Evolutionary conservation across 2,797 vertebrate genomes (phyloP).

Genomic region (Erethizon dorsatum): DNA sequence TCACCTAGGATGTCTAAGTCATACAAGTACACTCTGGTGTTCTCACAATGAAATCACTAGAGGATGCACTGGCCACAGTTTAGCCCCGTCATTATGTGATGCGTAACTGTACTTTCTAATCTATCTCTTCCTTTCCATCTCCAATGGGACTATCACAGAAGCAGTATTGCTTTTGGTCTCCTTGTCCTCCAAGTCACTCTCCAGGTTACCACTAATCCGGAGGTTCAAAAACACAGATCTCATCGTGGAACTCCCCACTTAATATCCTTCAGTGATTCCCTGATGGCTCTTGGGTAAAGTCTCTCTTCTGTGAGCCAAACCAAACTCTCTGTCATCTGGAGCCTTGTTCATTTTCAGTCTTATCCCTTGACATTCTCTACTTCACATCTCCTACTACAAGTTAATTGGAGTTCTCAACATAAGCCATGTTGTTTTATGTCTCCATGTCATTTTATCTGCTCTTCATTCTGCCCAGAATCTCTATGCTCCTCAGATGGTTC

Average conservation of each 20-base stretch:
- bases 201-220: neutral
- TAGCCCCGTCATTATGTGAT: neutral
- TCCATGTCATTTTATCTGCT: neutral
- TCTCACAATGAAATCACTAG: neutral
- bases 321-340: neutral
- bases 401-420: neutral
- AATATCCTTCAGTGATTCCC: neutral
- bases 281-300: neutral
- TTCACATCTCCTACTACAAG: neutral
- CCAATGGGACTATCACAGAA: neutral
- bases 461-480: neutral
- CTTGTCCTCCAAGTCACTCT: neutral
- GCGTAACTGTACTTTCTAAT: neutral
- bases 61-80: neutral
- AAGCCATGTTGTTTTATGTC: neutral
- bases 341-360: neutral
- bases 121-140: neutral
- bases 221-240: constrained; percentile 17
- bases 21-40: neutral
- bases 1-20: neutral
- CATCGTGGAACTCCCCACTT: neutral
- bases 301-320: neutral
- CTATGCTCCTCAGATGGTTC: neutral
- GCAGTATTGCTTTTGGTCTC: neutral
- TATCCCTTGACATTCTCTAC: neutral